These are phyloP conservation scores for Machimus rusticus DNA, from an alignment of 2,888 invertebrate genomes.

Conservation along the genomic window DNA sequence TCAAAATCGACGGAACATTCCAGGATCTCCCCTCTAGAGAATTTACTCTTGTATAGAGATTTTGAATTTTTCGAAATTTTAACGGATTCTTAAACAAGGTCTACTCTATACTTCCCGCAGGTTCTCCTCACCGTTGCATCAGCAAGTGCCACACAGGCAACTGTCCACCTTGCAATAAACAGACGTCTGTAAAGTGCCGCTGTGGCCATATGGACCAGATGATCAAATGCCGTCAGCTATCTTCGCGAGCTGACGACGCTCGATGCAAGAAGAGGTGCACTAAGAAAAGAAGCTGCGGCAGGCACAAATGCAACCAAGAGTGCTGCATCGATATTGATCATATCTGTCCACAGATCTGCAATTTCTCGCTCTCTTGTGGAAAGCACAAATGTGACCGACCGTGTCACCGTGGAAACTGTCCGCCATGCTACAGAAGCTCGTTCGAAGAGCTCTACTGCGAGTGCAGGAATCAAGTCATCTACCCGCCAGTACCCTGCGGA, in stretches of 20 bases:
- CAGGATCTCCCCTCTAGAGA: too few relatives aligned
- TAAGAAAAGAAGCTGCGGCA: constrained; percentile 84
- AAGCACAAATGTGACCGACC: constrained; percentile 86
- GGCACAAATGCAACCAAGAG: constrained; percentile 87
- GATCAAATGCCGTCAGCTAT: constrained; percentile 77
- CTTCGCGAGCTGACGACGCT: constrained; percentile 75
- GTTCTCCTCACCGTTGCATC: constrained; percentile 72
- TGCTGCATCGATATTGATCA: constrained; percentile 92
- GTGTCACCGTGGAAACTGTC: constrained; percentile 88
- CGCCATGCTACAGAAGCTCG: constrained; percentile 77
- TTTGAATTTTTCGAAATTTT: too few relatives aligned
- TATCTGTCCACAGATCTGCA: constrained; percentile 83
- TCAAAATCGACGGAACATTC: too few relatives aligned
- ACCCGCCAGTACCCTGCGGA: constrained; percentile 94
- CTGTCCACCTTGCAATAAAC: constrained; percentile 80
- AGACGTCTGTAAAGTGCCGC: constrained; percentile 79
- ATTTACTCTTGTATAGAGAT: too few relatives aligned
- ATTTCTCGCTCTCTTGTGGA: constrained; percentile 83
- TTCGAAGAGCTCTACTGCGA: constrained; percentile 92
- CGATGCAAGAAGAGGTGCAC: constrained; percentile 90
- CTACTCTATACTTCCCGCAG: constrained; percentile 49
- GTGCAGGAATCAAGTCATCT: constrained; percentile 85
- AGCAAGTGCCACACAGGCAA: constrained; percentile 71
- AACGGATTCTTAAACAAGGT: too few relatives aligned
- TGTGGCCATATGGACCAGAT: constrained; percentile 87